Evolutionary conservation across 2,797 vertebrate species (phyloP).

Genomic region (Furcifer pardalis): DNA sequence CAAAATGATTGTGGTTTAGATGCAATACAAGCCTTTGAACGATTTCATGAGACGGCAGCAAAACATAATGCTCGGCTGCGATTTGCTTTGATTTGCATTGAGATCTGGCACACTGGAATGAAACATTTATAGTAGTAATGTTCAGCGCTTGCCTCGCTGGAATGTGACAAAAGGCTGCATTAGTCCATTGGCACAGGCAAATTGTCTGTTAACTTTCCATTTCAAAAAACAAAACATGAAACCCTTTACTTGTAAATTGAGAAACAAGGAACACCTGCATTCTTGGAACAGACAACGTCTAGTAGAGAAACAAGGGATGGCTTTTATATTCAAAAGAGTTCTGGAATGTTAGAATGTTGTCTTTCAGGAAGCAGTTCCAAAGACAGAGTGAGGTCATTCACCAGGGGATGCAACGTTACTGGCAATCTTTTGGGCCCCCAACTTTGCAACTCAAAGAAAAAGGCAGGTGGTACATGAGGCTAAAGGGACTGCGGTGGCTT

Average conservation of each 20-base stretch:
- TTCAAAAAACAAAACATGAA: too few species aligned
- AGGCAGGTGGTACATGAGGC: too few species aligned
- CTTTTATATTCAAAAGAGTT: background rate
- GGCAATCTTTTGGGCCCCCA: too few species aligned
- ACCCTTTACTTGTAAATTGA: too few species aligned
- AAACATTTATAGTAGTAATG: conserved; percentile 46
- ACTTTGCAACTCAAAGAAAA: background rate
- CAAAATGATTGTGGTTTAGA: conserved; percentile 61
- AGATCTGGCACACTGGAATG: conserved; percentile 46
- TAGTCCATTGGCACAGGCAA: conserved; percentile 6
- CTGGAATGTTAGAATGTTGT: background rate
- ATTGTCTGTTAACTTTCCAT: background rate
- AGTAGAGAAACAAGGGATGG: background rate
- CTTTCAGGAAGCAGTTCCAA: background rate
- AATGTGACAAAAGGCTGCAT: conserved; percentile 6
- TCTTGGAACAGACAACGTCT: background rate
- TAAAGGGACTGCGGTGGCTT: too few species aligned
- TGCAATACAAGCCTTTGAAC: conserved; percentile 62
- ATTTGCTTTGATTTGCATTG: conserved; percentile 64
- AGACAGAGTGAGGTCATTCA: background rate
- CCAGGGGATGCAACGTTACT: background rate
- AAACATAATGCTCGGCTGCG: conserved; percentile 53
- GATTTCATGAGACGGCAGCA: conserved; percentile 53
- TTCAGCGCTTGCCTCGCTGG: conserved; percentile 23
- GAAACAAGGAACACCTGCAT: background rate